Percentiles rank a stretch among this genome's conserved stretches.
phyloP scores from a whole-genome alignment of 2,113 vertebrate species.

The Mustelus asterias region DNA sequence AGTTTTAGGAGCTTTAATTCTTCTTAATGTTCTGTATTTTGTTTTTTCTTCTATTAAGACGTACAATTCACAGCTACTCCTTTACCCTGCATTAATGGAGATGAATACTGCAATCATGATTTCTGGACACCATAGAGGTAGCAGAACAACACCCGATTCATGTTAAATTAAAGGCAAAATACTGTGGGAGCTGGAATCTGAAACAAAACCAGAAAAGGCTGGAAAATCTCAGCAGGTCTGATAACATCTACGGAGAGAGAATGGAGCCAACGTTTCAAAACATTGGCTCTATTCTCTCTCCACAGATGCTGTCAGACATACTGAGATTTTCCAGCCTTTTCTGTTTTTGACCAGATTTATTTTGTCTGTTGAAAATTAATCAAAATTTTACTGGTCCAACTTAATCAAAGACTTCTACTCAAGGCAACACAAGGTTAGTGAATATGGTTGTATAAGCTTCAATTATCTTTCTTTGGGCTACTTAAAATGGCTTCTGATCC shows the following conservation, averaged over 20 bases:
- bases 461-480: conserved; percentile 3
- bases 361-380: not conserved
- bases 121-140: not conserved
- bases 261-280: no score
- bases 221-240: no score
- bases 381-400: not conserved
- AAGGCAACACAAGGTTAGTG: not conserved
- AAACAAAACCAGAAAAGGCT: no score
- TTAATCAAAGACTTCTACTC: not conserved
- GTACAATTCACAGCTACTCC: not conserved
- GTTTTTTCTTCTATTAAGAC: not conserved
- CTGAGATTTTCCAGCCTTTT: not conserved
- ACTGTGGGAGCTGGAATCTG: no score
- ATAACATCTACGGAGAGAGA: no score
- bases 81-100: not conserved
- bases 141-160: not conserved
- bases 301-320: no score
- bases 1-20: not conserved
- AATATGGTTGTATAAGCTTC: not conserved
- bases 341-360: not conserved
- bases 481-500: conserved; percentile 1
- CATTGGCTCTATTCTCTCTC: no score
- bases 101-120: not conserved
- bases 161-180: no score
- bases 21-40: not conserved